Percentiles rank a stretch among this genome's conserved stretches.
phyloP scores from a whole-genome alignment of 2,797 vertebrate species.

The Scleropages formosus region DNA sequence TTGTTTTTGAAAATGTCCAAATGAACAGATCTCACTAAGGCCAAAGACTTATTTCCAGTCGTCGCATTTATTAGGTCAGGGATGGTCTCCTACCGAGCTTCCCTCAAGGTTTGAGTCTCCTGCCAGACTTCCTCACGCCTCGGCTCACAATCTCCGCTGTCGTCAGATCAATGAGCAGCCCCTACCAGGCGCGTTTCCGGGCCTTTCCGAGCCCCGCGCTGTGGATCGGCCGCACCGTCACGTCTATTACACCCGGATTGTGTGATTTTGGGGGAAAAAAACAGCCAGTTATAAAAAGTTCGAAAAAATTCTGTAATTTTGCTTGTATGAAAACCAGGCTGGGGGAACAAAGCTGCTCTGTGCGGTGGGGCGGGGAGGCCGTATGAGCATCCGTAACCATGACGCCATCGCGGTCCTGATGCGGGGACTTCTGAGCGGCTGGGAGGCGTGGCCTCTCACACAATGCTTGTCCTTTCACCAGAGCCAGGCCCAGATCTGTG shows the following conservation, averaged over 20 bases:
- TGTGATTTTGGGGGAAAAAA: background rate
- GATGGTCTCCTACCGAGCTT: too few relatives aligned
- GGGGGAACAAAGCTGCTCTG: background rate
- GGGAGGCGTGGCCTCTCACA: background rate
- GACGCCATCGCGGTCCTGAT: too few relatives aligned
- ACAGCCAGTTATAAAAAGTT: background rate
- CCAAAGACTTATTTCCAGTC: too few relatives aligned
- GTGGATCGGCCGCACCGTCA: background rate
- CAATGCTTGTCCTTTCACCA: slow-evolving; percentile 10
- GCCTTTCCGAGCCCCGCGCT: background rate
- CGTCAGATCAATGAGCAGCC: too few relatives aligned
- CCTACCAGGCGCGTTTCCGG: background rate
- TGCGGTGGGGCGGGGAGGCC: background rate
- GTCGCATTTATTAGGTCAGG: too few relatives aligned
- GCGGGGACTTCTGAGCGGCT: too few relatives aligned
- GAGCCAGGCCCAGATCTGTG: background rate
- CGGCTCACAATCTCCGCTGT: too few relatives aligned
- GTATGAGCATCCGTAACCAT: background rate
- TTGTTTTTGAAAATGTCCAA: too few relatives aligned
- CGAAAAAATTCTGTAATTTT: background rate
- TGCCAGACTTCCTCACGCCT: too few relatives aligned
- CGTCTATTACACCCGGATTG: background rate
- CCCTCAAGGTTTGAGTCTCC: too few relatives aligned
- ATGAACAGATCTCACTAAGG: too few relatives aligned
- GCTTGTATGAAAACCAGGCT: background rate